These are phyloP conservation scores for Anthophora plumipes DNA, from an alignment of 2,888 invertebrate genomes.

Conservation along the genomic window DNA sequence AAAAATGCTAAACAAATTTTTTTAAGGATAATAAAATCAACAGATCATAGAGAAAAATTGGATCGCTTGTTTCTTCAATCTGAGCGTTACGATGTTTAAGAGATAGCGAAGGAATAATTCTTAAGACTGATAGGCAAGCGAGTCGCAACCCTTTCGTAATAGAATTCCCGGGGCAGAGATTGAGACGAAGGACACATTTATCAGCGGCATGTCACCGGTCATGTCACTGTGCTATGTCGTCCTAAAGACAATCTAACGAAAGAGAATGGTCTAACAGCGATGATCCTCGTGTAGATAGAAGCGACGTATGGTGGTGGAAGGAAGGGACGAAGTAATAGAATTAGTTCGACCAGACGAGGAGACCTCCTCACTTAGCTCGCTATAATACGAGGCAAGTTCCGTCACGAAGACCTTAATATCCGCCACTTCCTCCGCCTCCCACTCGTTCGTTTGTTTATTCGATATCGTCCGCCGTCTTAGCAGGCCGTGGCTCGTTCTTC, in stretches of 20 bases:
- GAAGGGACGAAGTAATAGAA: slow-evolving; percentile 73
- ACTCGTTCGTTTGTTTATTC: slow-evolving; percentile 78
- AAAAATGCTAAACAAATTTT: too few relatives aligned
- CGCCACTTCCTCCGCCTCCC: slow-evolving; percentile 78
- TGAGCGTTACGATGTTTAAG: too few relatives aligned
- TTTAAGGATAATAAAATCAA: too few relatives aligned
- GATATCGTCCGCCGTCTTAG: slow-evolving; percentile 72
- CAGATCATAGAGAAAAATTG: too few relatives aligned
- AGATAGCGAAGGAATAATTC: background rate
- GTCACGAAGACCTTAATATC: slow-evolving; percentile 78
- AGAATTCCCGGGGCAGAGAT: background rate
- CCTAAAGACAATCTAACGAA: slow-evolving; percentile 48
- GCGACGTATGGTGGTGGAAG: slow-evolving; percentile 56
- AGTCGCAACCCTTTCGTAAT: background rate
- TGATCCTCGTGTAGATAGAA: slow-evolving; percentile 49
- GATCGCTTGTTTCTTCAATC: too few relatives aligned
- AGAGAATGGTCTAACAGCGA: slow-evolving; percentile 42
- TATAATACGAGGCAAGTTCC: slow-evolving; percentile 74
- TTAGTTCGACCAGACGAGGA: slow-evolving; percentile 74
- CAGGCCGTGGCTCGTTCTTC: slow-evolving; percentile 53
- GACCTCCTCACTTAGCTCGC: slow-evolving; percentile 71
- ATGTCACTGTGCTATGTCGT: slow-evolving; percentile 28
- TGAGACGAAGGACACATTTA: slow-evolving; percentile 55
- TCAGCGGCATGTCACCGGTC: slow-evolving; percentile 42
- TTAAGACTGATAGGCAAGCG: background rate